Percentiles rank a stretch among this genome's conserved stretches.
These are phyloP conservation scores for Scartelaos histophorus DNA, from an alignment of 2,113 vertebrate species.

Conservation along the genomic window DNA sequence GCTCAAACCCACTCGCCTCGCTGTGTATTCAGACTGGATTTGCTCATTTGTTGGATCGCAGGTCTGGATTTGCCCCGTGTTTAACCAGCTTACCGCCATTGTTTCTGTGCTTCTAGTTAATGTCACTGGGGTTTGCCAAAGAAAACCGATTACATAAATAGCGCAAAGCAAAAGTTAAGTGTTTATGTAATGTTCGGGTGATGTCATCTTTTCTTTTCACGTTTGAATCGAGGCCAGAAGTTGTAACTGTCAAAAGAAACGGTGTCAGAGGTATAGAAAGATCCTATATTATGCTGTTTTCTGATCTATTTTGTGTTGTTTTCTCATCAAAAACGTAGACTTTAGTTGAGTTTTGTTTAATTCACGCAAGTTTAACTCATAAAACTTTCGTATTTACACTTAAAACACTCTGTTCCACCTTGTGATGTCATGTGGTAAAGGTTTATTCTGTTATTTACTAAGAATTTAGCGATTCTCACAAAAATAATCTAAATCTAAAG, in stretches of 20 bases:
- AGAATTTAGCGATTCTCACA: too few relatives aligned
- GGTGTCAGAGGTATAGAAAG: not conserved
- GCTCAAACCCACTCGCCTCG: constrained; percentile 34
- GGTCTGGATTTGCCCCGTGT: constrained; percentile 40
- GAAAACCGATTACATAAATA: constrained; percentile 1
- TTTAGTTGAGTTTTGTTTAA: too few relatives aligned
- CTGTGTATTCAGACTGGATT: constrained; percentile 14
- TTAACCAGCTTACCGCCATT: constrained; percentile 43
- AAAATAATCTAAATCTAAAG: too few relatives aligned
- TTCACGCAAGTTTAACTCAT: too few relatives aligned
- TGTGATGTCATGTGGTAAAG: too few relatives aligned
- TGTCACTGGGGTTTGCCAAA: constrained; percentile 11
- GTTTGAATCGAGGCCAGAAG: not conserved
- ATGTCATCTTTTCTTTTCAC: not conserved
- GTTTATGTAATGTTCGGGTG: not conserved
- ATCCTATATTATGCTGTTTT: too few relatives aligned
- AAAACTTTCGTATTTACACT: too few relatives aligned
- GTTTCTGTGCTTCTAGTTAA: constrained; percentile 9
- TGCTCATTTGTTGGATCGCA: constrained; percentile 17
- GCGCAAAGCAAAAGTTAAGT: not conserved
- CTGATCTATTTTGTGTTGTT: too few relatives aligned
- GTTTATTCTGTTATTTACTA: too few relatives aligned
- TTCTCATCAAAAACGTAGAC: too few relatives aligned
- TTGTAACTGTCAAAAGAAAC: not conserved
- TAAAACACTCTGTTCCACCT: too few relatives aligned